Percentiles rank a stretch among this genome's conserved stretches.
Conservation (phyloP, 2,113 vertebrate genomes). For the Anser brachyrhynchus region DNA sequence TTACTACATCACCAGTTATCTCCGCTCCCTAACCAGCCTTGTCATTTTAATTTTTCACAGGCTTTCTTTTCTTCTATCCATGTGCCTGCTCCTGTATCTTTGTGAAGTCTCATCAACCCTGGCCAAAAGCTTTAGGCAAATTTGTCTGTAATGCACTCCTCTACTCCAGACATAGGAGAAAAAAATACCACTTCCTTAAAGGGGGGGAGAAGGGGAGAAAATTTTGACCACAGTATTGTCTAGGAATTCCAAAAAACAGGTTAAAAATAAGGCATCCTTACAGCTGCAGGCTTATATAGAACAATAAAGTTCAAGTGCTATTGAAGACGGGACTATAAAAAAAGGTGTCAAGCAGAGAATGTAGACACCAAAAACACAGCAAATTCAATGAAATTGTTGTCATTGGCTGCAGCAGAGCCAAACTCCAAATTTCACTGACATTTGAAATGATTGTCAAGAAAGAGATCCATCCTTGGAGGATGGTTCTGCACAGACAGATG, state of each 20-base stretch:
- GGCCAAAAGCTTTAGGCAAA: slow-evolving; percentile 64
- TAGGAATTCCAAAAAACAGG: neutral
- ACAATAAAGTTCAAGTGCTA: neutral
- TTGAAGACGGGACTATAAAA: neutral
- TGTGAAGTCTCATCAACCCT: slow-evolving; percentile 62
- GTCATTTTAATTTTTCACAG: slow-evolving; percentile 76
- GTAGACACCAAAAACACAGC: neutral
- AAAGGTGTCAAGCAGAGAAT: neutral
- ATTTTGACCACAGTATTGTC: slow-evolving; percentile 4
- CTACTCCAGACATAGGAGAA: slow-evolving; percentile 32
- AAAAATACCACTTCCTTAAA: slow-evolving; percentile 11
- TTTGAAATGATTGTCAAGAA: neutral
- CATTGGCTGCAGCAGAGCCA: neutral
- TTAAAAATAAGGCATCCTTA: neutral
- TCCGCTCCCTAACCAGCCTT: slow-evolving; percentile 66
- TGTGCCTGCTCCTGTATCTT: slow-evolving; percentile 60
- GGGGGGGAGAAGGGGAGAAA: neutral
- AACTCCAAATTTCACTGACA: neutral
- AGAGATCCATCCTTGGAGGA: neutral
- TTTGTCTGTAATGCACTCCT: slow-evolving; percentile 47
- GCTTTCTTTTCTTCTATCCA: slow-evolving; percentile 53
- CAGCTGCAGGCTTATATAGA: neutral
- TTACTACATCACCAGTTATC: slow-evolving; percentile 71
- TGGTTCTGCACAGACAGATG: neutral
- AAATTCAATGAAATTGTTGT: neutral